Evolutionary conservation across 2,888 invertebrate species (phyloP).

Genomic region (Cryptus viduatorius): DNA sequence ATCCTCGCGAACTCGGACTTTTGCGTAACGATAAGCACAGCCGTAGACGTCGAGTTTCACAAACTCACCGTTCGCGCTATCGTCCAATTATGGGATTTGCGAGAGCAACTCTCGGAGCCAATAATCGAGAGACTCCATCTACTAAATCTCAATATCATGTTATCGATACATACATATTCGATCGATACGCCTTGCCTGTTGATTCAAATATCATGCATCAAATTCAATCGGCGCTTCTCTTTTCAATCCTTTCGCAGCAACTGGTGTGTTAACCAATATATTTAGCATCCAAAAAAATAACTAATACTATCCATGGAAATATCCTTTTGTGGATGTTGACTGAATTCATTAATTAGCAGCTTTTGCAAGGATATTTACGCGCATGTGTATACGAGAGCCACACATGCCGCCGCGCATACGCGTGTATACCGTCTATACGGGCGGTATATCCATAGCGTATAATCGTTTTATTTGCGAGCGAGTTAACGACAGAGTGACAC

Average conservation of each 20-base stretch:
- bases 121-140: constrained; percentile 7
- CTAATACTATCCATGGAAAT: too few relatives aligned
- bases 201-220: neutral
- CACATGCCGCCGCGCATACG: too few relatives aligned
- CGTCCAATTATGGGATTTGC: constrained; percentile 54
- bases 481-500: constrained; percentile 37
- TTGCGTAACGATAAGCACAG: constrained; percentile 47
- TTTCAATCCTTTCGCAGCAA: too few relatives aligned
- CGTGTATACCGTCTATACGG: too few relatives aligned
- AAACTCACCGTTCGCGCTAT: constrained; percentile 52
- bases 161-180: neutral
- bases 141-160: neutral
- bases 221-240: neutral
- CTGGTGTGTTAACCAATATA: too few relatives aligned
- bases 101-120: constrained; percentile 19
- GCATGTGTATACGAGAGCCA: neutral
- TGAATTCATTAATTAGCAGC: constrained; percentile 19
- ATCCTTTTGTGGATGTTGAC: neutral
- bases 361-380: neutral
- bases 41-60: constrained; percentile 60
- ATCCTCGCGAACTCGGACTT: constrained; percentile 31
- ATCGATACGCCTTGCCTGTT: neutral
- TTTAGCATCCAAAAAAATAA: too few relatives aligned
- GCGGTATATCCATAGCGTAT: neutral
- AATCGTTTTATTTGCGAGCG: constrained; percentile 52